phyloP scores from a whole-genome alignment of 2,113 vertebrate species.

The Eptatretus burgeri region DNA sequence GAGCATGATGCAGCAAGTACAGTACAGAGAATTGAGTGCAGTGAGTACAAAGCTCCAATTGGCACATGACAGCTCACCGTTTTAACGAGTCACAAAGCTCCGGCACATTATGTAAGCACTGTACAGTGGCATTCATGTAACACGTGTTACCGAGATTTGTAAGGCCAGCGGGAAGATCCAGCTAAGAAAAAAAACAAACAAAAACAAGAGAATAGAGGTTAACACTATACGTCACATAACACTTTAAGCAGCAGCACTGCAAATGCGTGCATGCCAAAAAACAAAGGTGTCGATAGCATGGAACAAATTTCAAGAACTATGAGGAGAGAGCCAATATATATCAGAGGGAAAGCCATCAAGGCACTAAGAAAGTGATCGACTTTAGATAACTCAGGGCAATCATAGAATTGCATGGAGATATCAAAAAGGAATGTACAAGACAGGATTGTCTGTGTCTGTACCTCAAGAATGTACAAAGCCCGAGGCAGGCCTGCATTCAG shows the following conservation, averaged over 20 bases:
- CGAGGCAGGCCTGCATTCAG: too few relatives aligned
- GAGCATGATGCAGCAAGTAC: neutral
- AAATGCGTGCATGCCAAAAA: neutral
- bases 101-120: conserved; percentile 89
- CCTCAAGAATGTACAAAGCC: too few relatives aligned
- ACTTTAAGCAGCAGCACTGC: neutral
- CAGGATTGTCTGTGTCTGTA: too few relatives aligned
- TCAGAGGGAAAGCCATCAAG: too few relatives aligned
- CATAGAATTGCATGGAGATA: too few relatives aligned
- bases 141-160: conserved; percentile 95
- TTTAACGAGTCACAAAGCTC: conserved; percentile 72
- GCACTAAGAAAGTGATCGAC: too few relatives aligned
- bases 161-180: conserved; percentile 84
- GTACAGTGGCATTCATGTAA: conserved; percentile 98
- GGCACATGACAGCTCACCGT: conserved; percentile 20
- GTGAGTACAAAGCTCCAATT: too few relatives aligned
- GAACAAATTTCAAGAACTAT: too few relatives aligned
- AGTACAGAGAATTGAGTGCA: neutral
- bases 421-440: too few relatives aligned
- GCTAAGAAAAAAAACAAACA: conserved; percentile 22
- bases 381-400: too few relatives aligned
- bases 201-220: neutral
- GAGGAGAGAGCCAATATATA: too few relatives aligned
- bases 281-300: neutral
- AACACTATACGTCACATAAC: too few relatives aligned